Evolutionary conservation across 2,888 invertebrate genomes (phyloP).

Genomic region (Phrixothrix hirtus): DNA sequence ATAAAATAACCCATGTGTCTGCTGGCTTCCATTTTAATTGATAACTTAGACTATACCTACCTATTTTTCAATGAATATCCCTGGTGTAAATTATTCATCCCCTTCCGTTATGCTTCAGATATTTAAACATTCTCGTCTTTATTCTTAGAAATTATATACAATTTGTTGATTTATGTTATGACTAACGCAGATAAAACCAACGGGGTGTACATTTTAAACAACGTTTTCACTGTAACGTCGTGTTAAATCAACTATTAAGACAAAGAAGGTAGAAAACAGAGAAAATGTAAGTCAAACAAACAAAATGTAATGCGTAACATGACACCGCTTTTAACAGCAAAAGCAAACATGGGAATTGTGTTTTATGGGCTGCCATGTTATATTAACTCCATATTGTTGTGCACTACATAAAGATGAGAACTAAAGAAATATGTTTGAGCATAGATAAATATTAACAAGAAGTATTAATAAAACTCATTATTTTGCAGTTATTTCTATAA

Average conservation of each 20-base stretch:
- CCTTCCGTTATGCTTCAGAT: too few species aligned
- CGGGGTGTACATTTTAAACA: conserved; percentile 45
- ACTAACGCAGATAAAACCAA: conserved; percentile 29
- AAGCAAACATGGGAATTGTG: conserved; percentile 46
- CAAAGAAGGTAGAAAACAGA: conserved; percentile 36
- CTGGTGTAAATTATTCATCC: too few species aligned
- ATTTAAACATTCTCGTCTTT: conserved; percentile 1
- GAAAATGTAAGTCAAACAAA: conserved; percentile 45
- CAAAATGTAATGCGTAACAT: conserved; percentile 48
- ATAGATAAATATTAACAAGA: too few species aligned
- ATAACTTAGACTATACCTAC: too few species aligned
- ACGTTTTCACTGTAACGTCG: conserved; percentile 35
- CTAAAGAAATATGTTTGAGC: too few species aligned
- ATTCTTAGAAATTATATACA: conserved; percentile 18
- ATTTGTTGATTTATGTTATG: conserved; percentile 25
- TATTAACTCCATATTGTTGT: too few species aligned
- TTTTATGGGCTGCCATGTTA: conserved; percentile 10
- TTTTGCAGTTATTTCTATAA: neutral
- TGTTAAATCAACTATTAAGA: conserved; percentile 41
- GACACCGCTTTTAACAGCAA: conserved; percentile 54
- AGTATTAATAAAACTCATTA: neutral
- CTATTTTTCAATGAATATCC: too few species aligned
- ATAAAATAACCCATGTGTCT: conserved; percentile 3
- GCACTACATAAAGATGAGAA: too few species aligned
- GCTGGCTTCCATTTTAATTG: conserved; percentile 4